phyloP scores from a whole-genome alignment of 2,113 vertebrate species.

The Rhea americana region DNA sequence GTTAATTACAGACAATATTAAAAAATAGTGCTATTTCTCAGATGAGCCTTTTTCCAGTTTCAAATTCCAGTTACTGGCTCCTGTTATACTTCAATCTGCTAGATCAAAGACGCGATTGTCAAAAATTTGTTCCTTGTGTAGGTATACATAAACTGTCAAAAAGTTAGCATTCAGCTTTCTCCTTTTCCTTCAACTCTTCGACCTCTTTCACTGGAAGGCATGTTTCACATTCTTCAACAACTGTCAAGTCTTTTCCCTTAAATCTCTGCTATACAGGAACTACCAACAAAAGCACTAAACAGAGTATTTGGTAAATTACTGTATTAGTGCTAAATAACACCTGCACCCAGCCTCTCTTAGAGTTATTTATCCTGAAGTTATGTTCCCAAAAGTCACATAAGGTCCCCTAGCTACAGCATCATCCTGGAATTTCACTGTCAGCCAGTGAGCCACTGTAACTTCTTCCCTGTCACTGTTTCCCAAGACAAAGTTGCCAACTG shows the following conservation, averaged over 20 bases:
- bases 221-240: background rate
- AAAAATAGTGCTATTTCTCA: background rate
- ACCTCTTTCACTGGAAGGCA: conserved; percentile 37
- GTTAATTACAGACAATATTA: background rate
- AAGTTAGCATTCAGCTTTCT: background rate
- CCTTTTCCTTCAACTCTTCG: background rate
- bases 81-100: background rate
- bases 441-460: background rate
- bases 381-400: conserved; percentile 22
- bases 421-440: conserved; percentile 42
- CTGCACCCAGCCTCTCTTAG: background rate
- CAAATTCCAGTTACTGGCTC: background rate
- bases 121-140: background rate
- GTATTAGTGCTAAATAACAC: background rate
- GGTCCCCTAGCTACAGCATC: conserved; percentile 17
- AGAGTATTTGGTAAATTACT: conserved; percentile 32
- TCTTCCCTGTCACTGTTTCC: background rate
- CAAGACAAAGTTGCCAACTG: background rate
- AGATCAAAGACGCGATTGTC: background rate
- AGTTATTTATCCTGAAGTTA: background rate
- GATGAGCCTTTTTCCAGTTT: rapidly evolving
- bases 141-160: background rate
- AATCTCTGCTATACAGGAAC: conserved; percentile 38
- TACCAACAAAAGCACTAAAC: conserved; percentile 32
- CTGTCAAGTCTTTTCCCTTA: background rate